Conservation (phyloP, 1,140 invertebrate genomes). For the Hydropsyche tenuis region DNA sequence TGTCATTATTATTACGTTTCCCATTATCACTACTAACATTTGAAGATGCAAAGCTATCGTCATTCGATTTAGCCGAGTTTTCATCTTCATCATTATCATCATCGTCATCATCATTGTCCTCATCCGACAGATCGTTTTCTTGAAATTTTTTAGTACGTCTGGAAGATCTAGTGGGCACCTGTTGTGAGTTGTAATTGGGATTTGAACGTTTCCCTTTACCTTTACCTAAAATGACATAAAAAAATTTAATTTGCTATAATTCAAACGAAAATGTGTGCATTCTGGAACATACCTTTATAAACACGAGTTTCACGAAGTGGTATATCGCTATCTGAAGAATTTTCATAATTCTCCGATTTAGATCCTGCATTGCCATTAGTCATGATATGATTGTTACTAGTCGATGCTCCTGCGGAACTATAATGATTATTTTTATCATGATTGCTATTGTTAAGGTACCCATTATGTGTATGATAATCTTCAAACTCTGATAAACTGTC, state of each 20-base stretch:
- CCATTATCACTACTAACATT: conserved; percentile 48
- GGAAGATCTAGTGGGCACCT: conserved; percentile 15
- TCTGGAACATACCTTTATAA: conserved; percentile 43
- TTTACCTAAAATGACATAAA: conserved; percentile 33
- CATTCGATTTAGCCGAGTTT: background rate
- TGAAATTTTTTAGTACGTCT: conserved; percentile 19
- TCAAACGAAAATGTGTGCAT: background rate
- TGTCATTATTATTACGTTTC: conserved; percentile 51
- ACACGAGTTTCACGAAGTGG: conserved; percentile 34
- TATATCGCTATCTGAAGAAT: conserved; percentile 45
- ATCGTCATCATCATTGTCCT: conserved; percentile 1
- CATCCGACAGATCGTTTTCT: conserved; percentile 30
- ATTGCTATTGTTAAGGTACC: conserved; percentile 4
- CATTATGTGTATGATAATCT: conserved; percentile 14
- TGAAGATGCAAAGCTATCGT: background rate
- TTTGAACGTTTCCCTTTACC: conserved; percentile 44
- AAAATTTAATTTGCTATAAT: background rate
- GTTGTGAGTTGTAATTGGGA: background rate
- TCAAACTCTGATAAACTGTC: conserved; percentile 27
- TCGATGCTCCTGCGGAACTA: conserved; percentile 10
- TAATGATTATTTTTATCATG: background rate
- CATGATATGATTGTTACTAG: conserved; percentile 42
- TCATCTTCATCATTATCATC: background rate
- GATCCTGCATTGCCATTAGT: background rate
- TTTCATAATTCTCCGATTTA: background rate